A percentile compares a stretch with the other conserved stretches of the same genome.
Conservation (phyloP, 92 coral and sea anemone genomes). For the Porites rus region DNA sequence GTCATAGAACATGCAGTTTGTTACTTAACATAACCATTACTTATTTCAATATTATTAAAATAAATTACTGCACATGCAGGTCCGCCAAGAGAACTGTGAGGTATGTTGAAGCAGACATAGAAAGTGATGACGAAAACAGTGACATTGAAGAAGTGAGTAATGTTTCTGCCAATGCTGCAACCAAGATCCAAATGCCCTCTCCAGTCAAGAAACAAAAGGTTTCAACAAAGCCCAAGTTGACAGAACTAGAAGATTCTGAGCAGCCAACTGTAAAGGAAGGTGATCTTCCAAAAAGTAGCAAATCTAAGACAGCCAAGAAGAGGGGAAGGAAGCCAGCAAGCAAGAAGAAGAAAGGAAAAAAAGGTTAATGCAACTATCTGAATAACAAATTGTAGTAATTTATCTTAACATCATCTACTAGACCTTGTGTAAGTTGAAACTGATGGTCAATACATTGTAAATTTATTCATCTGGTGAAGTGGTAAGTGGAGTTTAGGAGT, state of each 20-base stretch:
- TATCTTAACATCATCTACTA: too few relatives aligned
- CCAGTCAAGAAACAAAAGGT: conserved; percentile 67
- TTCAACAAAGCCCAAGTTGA: conserved; percentile 21
- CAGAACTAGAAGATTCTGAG: background rate
- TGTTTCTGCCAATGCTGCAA: background rate
- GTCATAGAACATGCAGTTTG: too few relatives aligned
- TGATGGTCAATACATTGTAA: too few relatives aligned
- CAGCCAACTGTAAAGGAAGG: background rate
- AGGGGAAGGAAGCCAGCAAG: background rate
- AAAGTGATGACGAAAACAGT: conserved; percentile 49
- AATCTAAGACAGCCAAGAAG: conserved; percentile 4
- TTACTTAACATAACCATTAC: too few relatives aligned
- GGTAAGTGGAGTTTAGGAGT: too few relatives aligned
- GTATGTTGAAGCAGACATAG: conserved; percentile 68
- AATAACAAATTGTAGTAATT: too few relatives aligned
- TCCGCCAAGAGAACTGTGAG: conserved; percentile 68
- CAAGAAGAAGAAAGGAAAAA: conserved; percentile 14
- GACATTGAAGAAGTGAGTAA: conserved; percentile 10
- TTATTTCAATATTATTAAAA: background rate
- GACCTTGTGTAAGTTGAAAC: too few relatives aligned
- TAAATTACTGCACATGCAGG: conserved; percentile 29
- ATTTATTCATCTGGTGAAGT: too few relatives aligned
- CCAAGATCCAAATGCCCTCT: conserved; percentile 7
- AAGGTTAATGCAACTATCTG: background rate
- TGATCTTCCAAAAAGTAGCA: background rate